A percentile compares a stretch with the other conserved stretches of the same genome.
Evolutionary conservation across 2,113 vertebrate genomes (phyloP).

Genomic region (Speoplatyrhinus poulsoni): DNA sequence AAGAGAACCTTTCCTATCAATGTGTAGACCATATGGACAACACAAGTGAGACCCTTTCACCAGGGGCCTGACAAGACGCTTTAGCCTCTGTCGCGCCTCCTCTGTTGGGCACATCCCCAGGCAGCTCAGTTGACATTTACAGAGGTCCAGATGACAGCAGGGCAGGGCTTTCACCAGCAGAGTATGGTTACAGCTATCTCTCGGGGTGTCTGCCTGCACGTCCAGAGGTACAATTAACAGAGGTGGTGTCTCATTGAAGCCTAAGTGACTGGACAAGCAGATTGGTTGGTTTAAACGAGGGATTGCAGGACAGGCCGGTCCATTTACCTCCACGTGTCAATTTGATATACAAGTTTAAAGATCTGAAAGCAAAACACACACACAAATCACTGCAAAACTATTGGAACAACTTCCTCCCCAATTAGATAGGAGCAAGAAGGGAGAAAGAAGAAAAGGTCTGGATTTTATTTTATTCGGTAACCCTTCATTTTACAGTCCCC

Average conservation of each 20-base stretch:
- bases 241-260: not conserved
- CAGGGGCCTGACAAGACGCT: too few relatives aligned
- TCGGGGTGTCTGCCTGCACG: not conserved
- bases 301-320: constrained; percentile 2
- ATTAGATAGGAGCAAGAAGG: too few relatives aligned
- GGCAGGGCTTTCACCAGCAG: constrained; percentile 10
- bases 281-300: constrained; percentile 19
- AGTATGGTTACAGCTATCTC: not conserved
- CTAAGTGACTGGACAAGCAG: not conserved
- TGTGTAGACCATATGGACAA: too few relatives aligned
- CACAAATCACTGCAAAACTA: too few relatives aligned
- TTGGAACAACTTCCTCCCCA: too few relatives aligned
- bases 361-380: too few relatives aligned
- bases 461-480: constrained; percentile 1
- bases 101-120: not conserved
- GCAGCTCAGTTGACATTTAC: constrained; percentile 38
- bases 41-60: too few relatives aligned
- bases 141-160: constrained; percentile 10
- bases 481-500: too few relatives aligned
- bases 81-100: not conserved
- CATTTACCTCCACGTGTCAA: constrained; percentile 10
- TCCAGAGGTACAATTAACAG: not conserved
- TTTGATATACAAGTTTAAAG: constrained; percentile 13
- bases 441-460: too few relatives aligned
- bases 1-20: too few relatives aligned